Base-by-base conservation (phyloP, 2,797 vertebrate genomes). In the Neoniphon sammara region DNA sequence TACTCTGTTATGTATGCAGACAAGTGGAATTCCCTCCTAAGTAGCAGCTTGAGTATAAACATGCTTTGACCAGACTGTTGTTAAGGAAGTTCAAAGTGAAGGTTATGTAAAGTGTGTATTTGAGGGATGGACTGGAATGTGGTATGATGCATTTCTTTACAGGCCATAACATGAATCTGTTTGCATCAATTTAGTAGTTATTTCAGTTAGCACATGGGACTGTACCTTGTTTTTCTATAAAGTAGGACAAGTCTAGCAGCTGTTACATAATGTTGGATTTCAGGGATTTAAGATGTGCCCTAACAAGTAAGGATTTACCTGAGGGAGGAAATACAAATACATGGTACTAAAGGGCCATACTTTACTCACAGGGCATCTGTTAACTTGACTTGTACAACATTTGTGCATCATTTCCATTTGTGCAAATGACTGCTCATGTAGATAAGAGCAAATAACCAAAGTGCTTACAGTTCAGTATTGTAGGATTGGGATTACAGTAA, bases 251-350 rank as follows among this genome's bases (percentile, higher is more conserved):
- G 73, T 66, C 61, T 30, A 66, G 36, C 34, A 18, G 66, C 60
- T 78, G 23, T 80, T 74, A 50, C 54, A 21, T 73, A 34, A 64
- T 47, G 57, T 39, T 21, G 5, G 47, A n/a, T n/a, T 58, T 67
- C 4, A 61, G 5, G 61, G 75, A 49, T 71, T 87, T 73, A 70
- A 56, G 39, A 12, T 15, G 36, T 71, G 9, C 62, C 54, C 59
- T 71, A 55, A 44, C 6, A 2, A 69, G 73, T 1, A 60, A 17
- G 21, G 77, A 55, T 79, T 84, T 82, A 72, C 67, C 47, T 70
- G 46, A 67, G 66, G 53, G 64, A 54, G 23, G 57, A 42, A 47
- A 56, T 56, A 2, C 25, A 27, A 27, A 27, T 27, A 27, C 25
- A 27, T 27, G 25, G 25, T 27, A 27, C 20, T 46, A 72, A 46